These are phyloP conservation scores for Eumerus sabulonum DNA, from an alignment of 2,888 invertebrate genomes.

Conservation along the genomic window DNA sequence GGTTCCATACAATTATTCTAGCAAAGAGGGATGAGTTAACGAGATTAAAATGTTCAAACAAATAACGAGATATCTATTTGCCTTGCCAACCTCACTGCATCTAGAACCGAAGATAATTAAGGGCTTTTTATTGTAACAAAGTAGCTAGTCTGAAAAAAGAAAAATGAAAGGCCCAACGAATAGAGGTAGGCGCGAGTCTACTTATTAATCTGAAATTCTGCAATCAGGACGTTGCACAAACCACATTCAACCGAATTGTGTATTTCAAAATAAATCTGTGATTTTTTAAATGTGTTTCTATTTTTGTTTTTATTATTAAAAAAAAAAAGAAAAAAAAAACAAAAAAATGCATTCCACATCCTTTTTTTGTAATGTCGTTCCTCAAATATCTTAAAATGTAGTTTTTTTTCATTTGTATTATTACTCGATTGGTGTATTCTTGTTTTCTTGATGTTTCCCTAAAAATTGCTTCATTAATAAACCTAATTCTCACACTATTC, in stretches of 20 bases:
- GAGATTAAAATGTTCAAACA: no score
- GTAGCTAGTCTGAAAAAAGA: no score
- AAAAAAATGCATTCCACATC: conserved; percentile 66
- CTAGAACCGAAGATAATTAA: no score
- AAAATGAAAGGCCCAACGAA: no score
- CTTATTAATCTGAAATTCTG: no score
- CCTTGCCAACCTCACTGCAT: no score
- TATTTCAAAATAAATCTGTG: conserved; percentile 55
- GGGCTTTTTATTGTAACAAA: no score
- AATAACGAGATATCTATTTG: no score
- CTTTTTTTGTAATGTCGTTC: conserved; percentile 33
- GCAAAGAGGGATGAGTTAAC: no score
- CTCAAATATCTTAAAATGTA: conserved; percentile 2
- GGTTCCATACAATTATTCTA: no score
- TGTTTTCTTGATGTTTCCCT: conserved; percentile 59
- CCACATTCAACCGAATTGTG: conserved; percentile 7
- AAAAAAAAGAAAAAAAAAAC: conserved; percentile 62
- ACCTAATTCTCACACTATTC: conserved; percentile 30
- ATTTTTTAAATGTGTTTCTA: conserved; percentile 36
- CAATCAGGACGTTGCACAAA: no score
- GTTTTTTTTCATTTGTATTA: conserved; percentile 16
- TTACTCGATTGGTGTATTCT: conserved; percentile 50
- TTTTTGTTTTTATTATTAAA: conserved; percentile 59
- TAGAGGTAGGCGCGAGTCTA: no score
- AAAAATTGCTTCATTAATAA: conserved; percentile 66